Base-by-base conservation (phyloP, 2,797 vertebrate genomes). In the Pygocentrus nattereri region DNA sequence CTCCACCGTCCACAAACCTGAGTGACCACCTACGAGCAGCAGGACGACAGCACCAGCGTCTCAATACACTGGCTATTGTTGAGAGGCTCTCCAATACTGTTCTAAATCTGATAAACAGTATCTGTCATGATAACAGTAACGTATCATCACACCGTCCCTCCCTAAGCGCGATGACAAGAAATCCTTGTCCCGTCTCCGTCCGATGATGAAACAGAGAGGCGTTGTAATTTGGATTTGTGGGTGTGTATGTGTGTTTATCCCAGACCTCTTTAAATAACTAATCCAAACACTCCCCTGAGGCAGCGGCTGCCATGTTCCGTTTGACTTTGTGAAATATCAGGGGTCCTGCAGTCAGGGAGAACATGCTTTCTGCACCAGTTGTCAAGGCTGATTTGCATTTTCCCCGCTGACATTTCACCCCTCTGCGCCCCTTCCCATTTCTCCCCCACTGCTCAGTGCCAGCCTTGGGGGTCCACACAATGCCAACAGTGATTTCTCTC, bases 301-400 rank as follows among this genome's bases (percentile, higher is more conserved):
- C 34, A 23, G 30, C 13, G 88, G 86, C 89, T 88, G 91, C 90
- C 88, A 89, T 90, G 92, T 90, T 94, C 74, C 87, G 86, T 92
- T 93, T 94, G 92, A 94, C 94, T 94, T 94, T 93, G 91, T 91
- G 90, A 94, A 94, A 94, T 93, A 93, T 92, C 92, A 93, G 92
- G 89, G 93, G 90, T 94, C 90, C 90, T 88, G 58, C 78, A 93
- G 93, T 93, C 80, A 88, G 84, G 87, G 84, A 91, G 90, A 93
- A 91, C 92, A 93, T 93, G 92, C 89, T 93, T 93, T 92, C 90
- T 89, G 89, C 90, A 82, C 88, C 79, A 85, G 87, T 90, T 94
- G 94, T 94, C 94, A 93, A 84, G 85, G 84, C 85, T 81, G 82
- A 91, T 95, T 93, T 91, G 87, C 88, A 91, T 92, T 93, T 88